Evolutionary conservation across 2,113 vertebrate genomes (phyloP).

Genomic region (Eurypyga helias): DNA sequence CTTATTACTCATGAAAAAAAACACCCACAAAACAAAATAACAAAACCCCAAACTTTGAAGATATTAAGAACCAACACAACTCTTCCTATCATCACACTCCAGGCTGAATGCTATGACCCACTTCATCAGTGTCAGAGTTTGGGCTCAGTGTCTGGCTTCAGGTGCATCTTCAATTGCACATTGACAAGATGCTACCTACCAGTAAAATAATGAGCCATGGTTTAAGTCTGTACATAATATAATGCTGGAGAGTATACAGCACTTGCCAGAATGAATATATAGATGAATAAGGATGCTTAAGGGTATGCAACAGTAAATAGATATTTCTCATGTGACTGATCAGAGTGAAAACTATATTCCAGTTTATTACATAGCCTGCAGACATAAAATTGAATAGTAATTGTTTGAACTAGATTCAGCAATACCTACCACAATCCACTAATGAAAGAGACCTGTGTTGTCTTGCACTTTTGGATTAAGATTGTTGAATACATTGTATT

Average conservation of each 20-base stretch:
- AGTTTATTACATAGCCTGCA: slow-evolving; percentile 76
- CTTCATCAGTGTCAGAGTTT: not conserved
- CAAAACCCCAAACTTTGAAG: not conserved
- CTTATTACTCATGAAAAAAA: not conserved
- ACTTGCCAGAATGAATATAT: not conserved
- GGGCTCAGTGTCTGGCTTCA: not conserved
- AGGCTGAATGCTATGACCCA: not conserved
- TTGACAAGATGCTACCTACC: not conserved
- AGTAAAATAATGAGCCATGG: not conserved
- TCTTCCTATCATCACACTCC: not conserved
- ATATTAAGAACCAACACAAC: not conserved
- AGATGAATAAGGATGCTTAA: slow-evolving; percentile 59
- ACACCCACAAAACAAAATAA: not conserved
- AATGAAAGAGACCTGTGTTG: slow-evolving; percentile 80
- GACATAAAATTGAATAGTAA: slow-evolving; percentile 79
- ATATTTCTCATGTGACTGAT: slow-evolving; percentile 65
- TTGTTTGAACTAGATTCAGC: slow-evolving; percentile 85
- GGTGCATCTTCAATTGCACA: not conserved
- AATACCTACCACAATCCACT: slow-evolving; percentile 79
- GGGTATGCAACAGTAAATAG: slow-evolving; percentile 80
- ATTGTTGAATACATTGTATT: slow-evolving; percentile 70
- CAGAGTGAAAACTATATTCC: slow-evolving; percentile 78
- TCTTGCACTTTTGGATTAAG: slow-evolving; percentile 84
- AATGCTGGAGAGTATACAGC: not conserved
- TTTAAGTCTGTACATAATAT: not conserved